Evolutionary conservation across 23 tunicate genomes (phyloP), one percentile per base, ranked within the genome.

Genomic region (Trididemnum clinides): DNA sequence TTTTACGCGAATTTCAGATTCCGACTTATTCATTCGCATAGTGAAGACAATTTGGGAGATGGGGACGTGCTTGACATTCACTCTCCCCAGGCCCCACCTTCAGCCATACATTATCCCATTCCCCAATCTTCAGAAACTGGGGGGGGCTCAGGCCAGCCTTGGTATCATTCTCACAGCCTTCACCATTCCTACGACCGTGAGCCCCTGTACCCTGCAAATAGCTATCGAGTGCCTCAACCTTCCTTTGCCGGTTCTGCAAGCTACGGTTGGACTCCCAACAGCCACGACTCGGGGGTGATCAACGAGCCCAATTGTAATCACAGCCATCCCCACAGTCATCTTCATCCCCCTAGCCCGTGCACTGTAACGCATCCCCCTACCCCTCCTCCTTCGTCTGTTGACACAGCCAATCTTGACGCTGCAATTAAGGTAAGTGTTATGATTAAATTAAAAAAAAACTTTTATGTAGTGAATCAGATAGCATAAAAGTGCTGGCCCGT

Each of bases 291-390:
- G 3, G 83, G 83, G 19, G 83, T 78, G 10, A 78, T 78, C n/a
- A 51, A 78, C 20, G 83, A 78, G 2, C 65, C 64, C 62, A 33
- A 33, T 35, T 28, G 30, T 33, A 73, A 73, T 58, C 88, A 84
- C 33, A n/a, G n/a, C n/a, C n/a, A n/a, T n/a, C 80, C 80, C 15
- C 71, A 31, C 50, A 31, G 50, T 33, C 58, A 32, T 35, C 72
- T 33, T 51, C 91, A 87, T 34, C 91, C 91, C 33, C 91, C 91
- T 21, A 87, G 91, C 35, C 91, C 91, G 25, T 87, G 91, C 85
- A 87, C 84, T 20, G 91, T 80, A 28, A 87, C 91, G 39, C 97
- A 92, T 76, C 97, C 97, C 28, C 91, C 97, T 7, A 92, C 97
- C 31, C 97, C 97, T 18, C 97, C 97, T 23, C 97, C 97, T 20